Conservation (phyloP, 2,797 vertebrate genomes). For the Oryzias dopingdopingensis region DNA sequence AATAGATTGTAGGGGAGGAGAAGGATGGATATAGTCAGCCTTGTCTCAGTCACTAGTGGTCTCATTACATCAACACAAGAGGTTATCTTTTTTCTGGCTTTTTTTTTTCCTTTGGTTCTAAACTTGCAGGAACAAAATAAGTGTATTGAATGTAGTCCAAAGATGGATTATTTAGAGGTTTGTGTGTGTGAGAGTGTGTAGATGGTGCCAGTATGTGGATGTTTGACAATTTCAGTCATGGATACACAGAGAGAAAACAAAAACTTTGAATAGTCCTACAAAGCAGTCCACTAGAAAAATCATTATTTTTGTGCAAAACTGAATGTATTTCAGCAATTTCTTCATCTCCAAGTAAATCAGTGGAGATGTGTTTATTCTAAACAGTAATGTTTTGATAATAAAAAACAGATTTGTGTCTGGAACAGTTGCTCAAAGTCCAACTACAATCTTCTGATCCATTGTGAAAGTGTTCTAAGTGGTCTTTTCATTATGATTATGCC, state of each 20-base stretch:
- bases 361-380: too few species aligned
- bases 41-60: conserved; percentile 27
- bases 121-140: conserved; percentile 25
- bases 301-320: too few species aligned
- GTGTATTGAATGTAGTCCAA: not conserved
- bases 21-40: conserved; percentile 40
- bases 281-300: too few species aligned
- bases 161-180: not conserved
- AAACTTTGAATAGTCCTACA: too few species aligned
- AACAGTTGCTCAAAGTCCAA: too few species aligned
- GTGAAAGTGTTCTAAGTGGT: too few species aligned
- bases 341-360: too few species aligned
- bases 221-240: not conserved
- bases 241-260: not conserved
- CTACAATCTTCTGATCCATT: too few species aligned
- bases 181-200: not conserved
- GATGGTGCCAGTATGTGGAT: not conserved
- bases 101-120: conserved; percentile 27
- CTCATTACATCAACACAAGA: conserved; percentile 23
- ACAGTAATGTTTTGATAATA: too few species aligned
- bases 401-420: too few species aligned
- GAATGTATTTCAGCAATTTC: too few species aligned
- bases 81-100: conserved; percentile 8
- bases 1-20: conserved; percentile 47
- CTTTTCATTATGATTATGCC: too few species aligned